phyloP scores from a whole-genome alignment of 2,888 invertebrate genomes.

The Platynereis dumerilii region DNA sequence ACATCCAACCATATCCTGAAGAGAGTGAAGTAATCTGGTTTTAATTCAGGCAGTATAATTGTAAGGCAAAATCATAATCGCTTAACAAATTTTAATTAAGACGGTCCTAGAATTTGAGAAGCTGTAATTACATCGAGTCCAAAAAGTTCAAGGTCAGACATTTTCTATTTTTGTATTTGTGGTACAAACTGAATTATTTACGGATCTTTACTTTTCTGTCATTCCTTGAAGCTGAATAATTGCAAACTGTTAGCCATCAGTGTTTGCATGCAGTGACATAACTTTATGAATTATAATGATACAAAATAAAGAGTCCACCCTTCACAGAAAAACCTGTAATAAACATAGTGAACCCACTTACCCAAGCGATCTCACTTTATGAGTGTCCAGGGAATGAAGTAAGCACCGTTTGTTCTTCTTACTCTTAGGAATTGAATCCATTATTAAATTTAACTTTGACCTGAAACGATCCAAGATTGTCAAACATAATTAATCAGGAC shows the following conservation, averaged over 20 bases:
- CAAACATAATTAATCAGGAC: not conserved
- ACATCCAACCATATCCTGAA: slow-evolving; percentile 62
- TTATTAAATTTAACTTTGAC: slow-evolving; percentile 51
- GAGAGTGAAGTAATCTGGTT: slow-evolving; percentile 4
- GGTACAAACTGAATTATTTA: no score
- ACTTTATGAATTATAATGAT: no score
- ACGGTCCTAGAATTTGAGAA: not conserved
- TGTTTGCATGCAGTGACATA: no score
- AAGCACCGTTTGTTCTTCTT: slow-evolving; percentile 89
- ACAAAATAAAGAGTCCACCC: no score
- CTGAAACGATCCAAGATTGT: slow-evolving; percentile 37
- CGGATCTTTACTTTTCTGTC: no score
- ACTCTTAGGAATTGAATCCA: slow-evolving; percentile 71
- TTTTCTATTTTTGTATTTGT: no score
- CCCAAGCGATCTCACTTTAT: slow-evolving; percentile 56
- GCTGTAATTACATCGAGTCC: no score
- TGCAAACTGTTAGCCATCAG: no score
- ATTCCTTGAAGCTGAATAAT: no score
- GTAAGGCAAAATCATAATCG: not conserved
- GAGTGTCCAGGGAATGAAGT: slow-evolving; percentile 86
- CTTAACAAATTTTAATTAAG: not conserved
- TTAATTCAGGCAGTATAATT: not conserved
- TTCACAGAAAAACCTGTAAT: no score
- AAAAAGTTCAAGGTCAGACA: no score
- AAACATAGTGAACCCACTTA: no score